Evolutionary conservation across 2,113 vertebrate genomes (phyloP).

Genomic region (Sorex araneus): DNA sequence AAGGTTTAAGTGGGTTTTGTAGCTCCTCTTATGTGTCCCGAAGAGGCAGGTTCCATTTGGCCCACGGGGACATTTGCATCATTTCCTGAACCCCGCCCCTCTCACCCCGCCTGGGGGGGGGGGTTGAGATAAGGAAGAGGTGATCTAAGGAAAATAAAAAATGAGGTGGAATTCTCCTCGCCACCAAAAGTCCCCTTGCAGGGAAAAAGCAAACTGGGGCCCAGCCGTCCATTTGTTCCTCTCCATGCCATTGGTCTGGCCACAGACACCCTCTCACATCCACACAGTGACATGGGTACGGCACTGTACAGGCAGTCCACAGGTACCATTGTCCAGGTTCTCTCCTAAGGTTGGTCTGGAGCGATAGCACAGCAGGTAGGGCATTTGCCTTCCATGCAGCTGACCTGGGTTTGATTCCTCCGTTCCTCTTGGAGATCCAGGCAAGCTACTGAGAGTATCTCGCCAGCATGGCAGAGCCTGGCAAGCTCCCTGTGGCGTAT

Average conservation of each 20-base stretch:
- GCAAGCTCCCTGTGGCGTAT: too few relatives aligned
- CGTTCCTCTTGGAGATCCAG: too few relatives aligned
- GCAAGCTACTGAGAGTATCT: too few relatives aligned
- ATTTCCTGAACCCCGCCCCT: constrained; percentile 2
- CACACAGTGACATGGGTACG: not conserved
- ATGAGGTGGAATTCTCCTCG: constrained; percentile 30
- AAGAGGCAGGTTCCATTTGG: constrained; percentile 56
- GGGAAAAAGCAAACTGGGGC: not conserved
- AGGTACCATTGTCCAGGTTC: too few relatives aligned
- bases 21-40: constrained; percentile 68
- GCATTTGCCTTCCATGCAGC: too few relatives aligned
- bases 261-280: not conserved
- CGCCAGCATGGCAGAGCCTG: too few relatives aligned
- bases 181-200: not conserved
- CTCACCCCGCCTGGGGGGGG: not conserved
- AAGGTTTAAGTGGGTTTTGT: constrained; percentile 75
- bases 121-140: not conserved
- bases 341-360: too few relatives aligned
- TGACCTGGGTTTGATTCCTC: too few relatives aligned
- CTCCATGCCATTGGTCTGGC: not conserved
- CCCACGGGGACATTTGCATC: constrained; percentile 60
- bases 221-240: constrained; percentile 19
- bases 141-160: constrained; percentile 59
- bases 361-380: too few relatives aligned
- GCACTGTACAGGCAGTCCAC: not conserved